phyloP scores from a whole-genome alignment of 2,888 invertebrate genomes.

The Drosophila pegasa region DNA sequence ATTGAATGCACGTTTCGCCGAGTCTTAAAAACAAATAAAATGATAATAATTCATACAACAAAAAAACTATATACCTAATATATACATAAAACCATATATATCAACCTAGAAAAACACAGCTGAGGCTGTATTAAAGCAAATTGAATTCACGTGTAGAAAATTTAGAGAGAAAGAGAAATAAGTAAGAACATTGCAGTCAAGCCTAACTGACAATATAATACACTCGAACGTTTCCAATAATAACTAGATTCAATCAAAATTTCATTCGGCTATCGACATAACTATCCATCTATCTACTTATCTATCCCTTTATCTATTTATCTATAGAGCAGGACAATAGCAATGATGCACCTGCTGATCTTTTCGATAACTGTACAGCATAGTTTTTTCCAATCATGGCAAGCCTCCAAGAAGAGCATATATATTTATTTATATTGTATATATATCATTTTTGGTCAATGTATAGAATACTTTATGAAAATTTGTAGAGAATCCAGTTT shows the following conservation, averaged over 20 bases:
- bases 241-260: too few relatives aligned
- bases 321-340: too few relatives aligned
- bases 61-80: neutral
- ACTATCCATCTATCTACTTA: neutral
- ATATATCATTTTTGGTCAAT: too few relatives aligned
- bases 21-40: slow-evolving; percentile 5
- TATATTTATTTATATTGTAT: too few relatives aligned
- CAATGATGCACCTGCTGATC: too few relatives aligned
- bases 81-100: neutral
- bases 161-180: neutral
- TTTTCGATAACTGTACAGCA: too few relatives aligned
- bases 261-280: too few relatives aligned
- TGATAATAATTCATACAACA: neutral
- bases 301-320: neutral
- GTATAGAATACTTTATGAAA: too few relatives aligned
- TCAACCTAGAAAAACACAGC: neutral
- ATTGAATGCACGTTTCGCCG: slow-evolving; percentile 56
- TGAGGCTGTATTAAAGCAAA: neutral
- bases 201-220: neutral
- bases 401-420: too few relatives aligned
- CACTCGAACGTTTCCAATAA: too few relatives aligned
- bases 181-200: neutral
- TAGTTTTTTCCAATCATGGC: too few relatives aligned
- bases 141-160: neutral
- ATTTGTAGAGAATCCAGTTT: too few relatives aligned